Base-by-base conservation (phyloP, 2,113 vertebrate species). In the Ibidorhyncha struthersii region DNA sequence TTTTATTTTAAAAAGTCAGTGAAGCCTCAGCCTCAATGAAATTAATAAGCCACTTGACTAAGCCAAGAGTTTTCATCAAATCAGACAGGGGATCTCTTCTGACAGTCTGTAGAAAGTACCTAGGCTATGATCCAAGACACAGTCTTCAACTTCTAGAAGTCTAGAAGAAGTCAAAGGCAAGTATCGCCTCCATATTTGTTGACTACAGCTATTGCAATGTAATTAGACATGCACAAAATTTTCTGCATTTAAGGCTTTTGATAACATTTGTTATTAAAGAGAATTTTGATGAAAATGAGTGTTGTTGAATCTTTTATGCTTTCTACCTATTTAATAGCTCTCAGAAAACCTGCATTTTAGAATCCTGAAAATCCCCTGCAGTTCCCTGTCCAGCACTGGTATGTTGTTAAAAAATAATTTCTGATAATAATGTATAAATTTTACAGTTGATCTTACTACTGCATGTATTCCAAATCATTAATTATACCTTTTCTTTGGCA, bases 351-450 rank as follows among this genome's bases (percentile, higher is more conserved):
- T 63, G 34, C 12, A 40, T 66, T 62, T 79, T 66, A 32, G 86
- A 95, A 91, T 65, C 89, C 41, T 71, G 38, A 69, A 74, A 63
- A 78, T 73, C 52, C 10, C 69, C 55, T 84, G 43, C 26, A 43
- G 77, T 84, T 84, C 25, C 11, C 14, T 86, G 49, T 85, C 62
- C 36, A 14, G 73, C 30, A 47, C 4, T 8, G 3, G 3, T 6
- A 29, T 72, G 32, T 84, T 91, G 29, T 59, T 65, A 78, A 81
- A 78, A 88, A 86, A 17, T 43, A 1, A n/a, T 34, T 96, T 89
- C 84, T 97, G 47, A 43, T 94, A 85, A 95, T 89, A 96, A 72
- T 84, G 36, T 91, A 63, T 66, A 61, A 82, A 30, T 7, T 76
- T 82, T 55, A 81, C 12, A 82, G n/a, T 43, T 72, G 22, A 77